Conservation (phyloP, 2,113 vertebrate species). For the Vireo altiloquus region DNA sequence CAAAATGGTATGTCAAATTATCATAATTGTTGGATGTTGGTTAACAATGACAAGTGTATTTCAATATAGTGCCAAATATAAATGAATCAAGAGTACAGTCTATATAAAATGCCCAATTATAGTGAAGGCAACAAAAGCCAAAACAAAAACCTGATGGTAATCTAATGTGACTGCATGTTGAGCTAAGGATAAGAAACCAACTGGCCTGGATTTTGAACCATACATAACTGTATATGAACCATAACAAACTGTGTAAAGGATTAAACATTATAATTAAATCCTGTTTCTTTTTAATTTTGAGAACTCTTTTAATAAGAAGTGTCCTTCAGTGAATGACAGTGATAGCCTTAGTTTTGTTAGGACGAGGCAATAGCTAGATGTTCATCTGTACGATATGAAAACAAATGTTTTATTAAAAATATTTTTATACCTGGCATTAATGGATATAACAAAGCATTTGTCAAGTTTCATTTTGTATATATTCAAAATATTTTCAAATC, state of each 20-base stretch:
- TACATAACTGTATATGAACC: not conserved
- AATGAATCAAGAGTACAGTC: not conserved
- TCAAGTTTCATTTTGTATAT: not conserved
- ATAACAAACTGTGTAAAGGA: not conserved
- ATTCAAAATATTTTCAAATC: not conserved
- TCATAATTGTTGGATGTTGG: conserved; percentile 41
- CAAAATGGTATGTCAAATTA: conserved; percentile 36
- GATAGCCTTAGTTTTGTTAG: not conserved
- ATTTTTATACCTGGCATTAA: not conserved
- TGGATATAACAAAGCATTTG: not conserved
- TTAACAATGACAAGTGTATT: conserved; percentile 37
- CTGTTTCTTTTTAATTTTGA: not conserved
- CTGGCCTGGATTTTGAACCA: conserved; percentile 25
- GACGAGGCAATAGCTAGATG: not conserved
- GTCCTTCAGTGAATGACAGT: not conserved
- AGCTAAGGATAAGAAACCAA: conserved; percentile 2
- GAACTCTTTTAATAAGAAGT: not conserved
- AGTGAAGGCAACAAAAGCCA: not conserved
- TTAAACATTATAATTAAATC: not conserved
- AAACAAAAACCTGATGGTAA: not conserved
- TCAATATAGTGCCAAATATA: conserved; percentile 19
- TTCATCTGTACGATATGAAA: not conserved
- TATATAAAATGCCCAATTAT: not conserved
- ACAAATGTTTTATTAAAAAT: not conserved
- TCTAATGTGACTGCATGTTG: conserved; percentile 15